Conservation (phyloP, 2,888 invertebrate species). For the Plagiodera versicolora region DNA sequence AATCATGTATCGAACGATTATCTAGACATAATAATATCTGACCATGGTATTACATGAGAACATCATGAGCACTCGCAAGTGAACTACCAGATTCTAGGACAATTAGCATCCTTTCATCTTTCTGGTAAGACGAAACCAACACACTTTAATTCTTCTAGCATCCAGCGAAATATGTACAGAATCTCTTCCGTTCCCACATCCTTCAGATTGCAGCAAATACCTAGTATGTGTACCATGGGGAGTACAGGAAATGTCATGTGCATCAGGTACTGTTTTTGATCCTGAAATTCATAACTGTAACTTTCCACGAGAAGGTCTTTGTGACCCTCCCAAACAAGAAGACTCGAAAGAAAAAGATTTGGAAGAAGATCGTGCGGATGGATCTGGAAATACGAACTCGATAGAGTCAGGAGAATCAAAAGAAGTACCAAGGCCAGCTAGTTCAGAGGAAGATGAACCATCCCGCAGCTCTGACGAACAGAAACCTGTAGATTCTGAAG, state of each 20-base stretch:
- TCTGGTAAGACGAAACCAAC: too few relatives aligned
- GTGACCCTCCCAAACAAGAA: neutral
- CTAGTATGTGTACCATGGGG: constrained; percentile 23
- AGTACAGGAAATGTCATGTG: constrained; percentile 21
- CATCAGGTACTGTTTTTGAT: constrained; percentile 26
- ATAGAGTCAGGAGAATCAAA: too few relatives aligned
- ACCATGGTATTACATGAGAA: too few relatives aligned
- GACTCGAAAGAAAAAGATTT: neutral
- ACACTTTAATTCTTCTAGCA: neutral
- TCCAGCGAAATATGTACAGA: neutral
- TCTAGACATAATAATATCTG: too few relatives aligned
- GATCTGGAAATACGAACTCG: too few relatives aligned
- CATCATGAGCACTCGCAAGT: too few relatives aligned
- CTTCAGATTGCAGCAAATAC: constrained; percentile 22
- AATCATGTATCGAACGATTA: too few relatives aligned
- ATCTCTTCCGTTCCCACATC: constrained; percentile 17
- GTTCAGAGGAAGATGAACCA: too few relatives aligned
- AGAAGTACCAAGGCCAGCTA: too few relatives aligned
- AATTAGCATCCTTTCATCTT: too few relatives aligned
- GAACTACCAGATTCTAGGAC: too few relatives aligned
- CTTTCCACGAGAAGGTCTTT: constrained; percentile 3
- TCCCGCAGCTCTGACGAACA: too few relatives aligned
- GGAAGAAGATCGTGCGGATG: neutral
- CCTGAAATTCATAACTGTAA: constrained; percentile 9
- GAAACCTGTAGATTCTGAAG: neutral